Base-by-base conservation (phyloP, 1,140 invertebrate genomes). In the Drosophila prosaltans region DNA sequence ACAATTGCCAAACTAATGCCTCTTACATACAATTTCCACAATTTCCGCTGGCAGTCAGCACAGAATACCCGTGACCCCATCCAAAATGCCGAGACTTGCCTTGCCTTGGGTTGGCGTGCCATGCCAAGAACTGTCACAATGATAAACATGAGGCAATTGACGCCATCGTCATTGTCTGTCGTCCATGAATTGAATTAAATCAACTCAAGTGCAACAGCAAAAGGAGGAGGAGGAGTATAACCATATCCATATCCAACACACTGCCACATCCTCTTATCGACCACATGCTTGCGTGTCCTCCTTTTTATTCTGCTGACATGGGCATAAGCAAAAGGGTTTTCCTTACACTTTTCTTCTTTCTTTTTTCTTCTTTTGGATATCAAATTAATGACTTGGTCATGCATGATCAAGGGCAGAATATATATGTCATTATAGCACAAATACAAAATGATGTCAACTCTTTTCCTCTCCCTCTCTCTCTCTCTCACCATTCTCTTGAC, bases 161-260 rank as follows among this genome's bases (percentile, higher is more conserved):
- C 80, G 81, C 84, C 84, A 89, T 89, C 84, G 89, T 89, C 84
- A 89, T 89, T 89, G 81, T 84, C 71, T 81, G 84, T 83, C 83
- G 84, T 83, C 83, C 83, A 88, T 89, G 84, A 89, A 89, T 89
- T 89, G 84, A 89, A 89, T 89, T 89, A 89, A 89, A 89, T 89
- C 80, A 89, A 89, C 84, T 89, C 78, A 72, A 84, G 84, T 84
- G 84, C 84, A 84, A 81, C 82, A 85, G 77, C 43, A 71, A 16
- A 16, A 16, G 16, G 16, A 16, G 16, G 59, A 9, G 26, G 21
- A n/a, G 61, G 43, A 39, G 61, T 21, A 51, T 51, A 51, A 51
- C 45, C 21, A 51, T 24, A 51, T 48, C 45, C 45, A 51, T 26
- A 51, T 51, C 45, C 45, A 26, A 24, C 45, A 51, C 24, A 30